Conservation (phyloP, 2,888 invertebrate species). For the Hedya salicella region DNA sequence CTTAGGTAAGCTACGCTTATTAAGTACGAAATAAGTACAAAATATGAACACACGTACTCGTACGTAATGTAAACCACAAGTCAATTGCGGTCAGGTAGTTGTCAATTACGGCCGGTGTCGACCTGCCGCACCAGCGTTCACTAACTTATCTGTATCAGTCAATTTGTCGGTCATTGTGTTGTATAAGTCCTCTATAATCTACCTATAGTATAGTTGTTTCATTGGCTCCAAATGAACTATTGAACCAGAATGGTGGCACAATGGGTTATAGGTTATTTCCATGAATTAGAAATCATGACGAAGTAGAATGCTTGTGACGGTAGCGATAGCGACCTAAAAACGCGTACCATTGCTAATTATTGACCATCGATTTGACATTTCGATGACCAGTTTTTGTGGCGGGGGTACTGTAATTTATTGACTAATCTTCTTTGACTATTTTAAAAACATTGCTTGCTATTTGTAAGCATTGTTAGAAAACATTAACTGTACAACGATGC, state of each 20-base stretch:
- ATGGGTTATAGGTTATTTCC: conserved; percentile 45
- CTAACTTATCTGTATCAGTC: conserved; percentile 27
- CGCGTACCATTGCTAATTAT: conserved; percentile 46
- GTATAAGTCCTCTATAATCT: conserved; percentile 31
- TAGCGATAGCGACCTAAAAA: conserved; percentile 43
- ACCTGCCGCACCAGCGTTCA: conserved; percentile 15
- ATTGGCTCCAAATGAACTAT: conserved; percentile 21
- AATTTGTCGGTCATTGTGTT: conserved; percentile 32
- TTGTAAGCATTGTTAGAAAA: background rate
- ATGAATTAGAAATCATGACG: conserved; percentile 62
- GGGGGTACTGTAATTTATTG: conserved; percentile 11
- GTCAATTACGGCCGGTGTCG: conserved; percentile 33
- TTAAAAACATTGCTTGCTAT: background rate
- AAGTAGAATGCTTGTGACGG: conserved; percentile 45
- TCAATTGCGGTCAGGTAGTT: conserved; percentile 34
- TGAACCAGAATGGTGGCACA: conserved; percentile 22
- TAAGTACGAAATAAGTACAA: conserved; percentile 11
- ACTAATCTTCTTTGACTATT: background rate
- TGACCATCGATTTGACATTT: conserved; percentile 37
- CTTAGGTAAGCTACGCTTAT: background rate
- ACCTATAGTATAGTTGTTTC: conserved; percentile 1
- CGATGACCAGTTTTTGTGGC: conserved; percentile 17
- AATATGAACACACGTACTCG: background rate
- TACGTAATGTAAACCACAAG: conserved; percentile 35
- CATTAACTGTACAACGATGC: background rate